phyloP scores from a whole-genome alignment of 2,113 vertebrate genomes.

The Cebus imitator region DNA sequence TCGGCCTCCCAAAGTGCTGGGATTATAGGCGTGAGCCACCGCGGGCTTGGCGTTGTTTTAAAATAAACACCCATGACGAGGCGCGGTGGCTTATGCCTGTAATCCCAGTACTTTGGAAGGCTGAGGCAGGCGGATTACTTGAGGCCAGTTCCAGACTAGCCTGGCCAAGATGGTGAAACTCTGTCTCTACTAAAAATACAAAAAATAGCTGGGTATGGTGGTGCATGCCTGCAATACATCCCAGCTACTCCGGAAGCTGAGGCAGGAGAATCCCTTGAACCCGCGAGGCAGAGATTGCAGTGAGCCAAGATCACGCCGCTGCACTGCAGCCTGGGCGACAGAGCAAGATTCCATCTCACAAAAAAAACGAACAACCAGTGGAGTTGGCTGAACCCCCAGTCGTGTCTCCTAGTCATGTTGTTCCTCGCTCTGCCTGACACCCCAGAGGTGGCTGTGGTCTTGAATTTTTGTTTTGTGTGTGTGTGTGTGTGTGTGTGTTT shows the following conservation, averaged over 20 bases:
- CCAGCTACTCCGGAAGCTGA: not conserved
- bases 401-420: not conserved
- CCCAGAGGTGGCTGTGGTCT: not conserved
- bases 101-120: not conserved
- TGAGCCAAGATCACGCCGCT: fast-evolving
- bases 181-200: not conserved
- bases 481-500: no score
- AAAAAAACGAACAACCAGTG: not conserved
- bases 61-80: not conserved
- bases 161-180: not conserved
- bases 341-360: not conserved
- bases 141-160: not conserved
- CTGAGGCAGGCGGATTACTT: not conserved
- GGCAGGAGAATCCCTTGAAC: not conserved
- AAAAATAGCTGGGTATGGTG: not conserved
- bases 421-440: no score
- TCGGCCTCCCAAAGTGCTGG: no score
- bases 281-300: not conserved
- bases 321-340: not conserved
- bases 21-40: no score
- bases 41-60: not conserved
- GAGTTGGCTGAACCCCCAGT: not conserved
- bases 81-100: no score
- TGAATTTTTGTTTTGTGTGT: no score
- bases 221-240: not conserved